Evolutionary conservation across 2,797 vertebrate genomes (phyloP), one percentile per base, ranked within the genome.

Genomic region (Heliangelus exortis): DNA sequence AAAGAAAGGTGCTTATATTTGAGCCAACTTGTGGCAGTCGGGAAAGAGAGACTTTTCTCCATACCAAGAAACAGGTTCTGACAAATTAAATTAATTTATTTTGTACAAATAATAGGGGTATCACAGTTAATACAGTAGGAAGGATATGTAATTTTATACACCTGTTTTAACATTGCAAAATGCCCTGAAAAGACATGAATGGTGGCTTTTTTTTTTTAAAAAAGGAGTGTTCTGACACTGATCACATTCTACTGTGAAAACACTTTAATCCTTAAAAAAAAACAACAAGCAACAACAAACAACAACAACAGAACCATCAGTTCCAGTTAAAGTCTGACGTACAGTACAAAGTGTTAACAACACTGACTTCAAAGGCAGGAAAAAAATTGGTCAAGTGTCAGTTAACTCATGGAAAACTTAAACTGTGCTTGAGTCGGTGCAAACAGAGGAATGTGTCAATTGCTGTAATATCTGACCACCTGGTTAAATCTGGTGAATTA

Each of bases 401-500:
- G 41, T 87, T 96, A 93, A 94, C 84, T 89, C 20, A 74, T 72
- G 93, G 95, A 92, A 91, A 95, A 88, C 79, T 95, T 90, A 61
- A 95, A 94, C 74, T 74, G 81, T 92, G 80, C 41, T 78, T 74
- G 66, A 91, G 54, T 91, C 92, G 91, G 97, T 97, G 96, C 97
- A 97, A 97, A 81, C 19, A 92, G 79, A 95, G 97, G 97, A 98
- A 98, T 98, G 97, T 97, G 73, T 92, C 79, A n/a, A 54, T 43
- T 68, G 54, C 79, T 93, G 81, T 29, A 67, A 28, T 59, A 31
- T 81, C 69, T 75, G 73, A 89, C 68, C 61, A 29, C 67, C 61
- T 68, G 26, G 22, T 53, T 59, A 48, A 12, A 25, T 23, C 31
- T 29, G 68, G 29, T 15, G 18, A 4, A 34, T 96, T 86, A 97